Conservation (phyloP, 2,888 invertebrate genomes). For the Megaustenia siamemsis region DNA sequence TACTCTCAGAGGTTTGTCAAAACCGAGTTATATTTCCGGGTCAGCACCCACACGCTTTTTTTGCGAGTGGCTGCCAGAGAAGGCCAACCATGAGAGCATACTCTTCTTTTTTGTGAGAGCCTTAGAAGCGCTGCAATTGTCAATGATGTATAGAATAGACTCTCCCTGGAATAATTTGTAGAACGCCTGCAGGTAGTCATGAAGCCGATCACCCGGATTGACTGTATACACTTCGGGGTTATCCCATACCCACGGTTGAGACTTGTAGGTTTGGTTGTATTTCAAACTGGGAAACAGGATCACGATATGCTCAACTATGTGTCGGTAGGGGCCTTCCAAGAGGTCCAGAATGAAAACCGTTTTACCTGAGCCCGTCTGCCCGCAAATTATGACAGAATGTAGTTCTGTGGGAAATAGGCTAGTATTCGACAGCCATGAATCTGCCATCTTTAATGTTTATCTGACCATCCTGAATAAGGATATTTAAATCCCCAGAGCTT, state of each 20-base stretch:
- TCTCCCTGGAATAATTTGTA: neutral
- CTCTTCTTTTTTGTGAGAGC: neutral
- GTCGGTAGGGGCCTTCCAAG: constrained; percentile 5
- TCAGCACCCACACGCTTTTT: neutral
- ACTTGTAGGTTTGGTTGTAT: constrained; percentile 5
- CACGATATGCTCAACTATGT: neutral
- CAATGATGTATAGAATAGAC: neutral
- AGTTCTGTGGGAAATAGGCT: neutral
- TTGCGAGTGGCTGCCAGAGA: neutral
- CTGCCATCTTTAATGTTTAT: neutral
- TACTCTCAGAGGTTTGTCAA: neutral
- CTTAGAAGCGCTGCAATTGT: neutral
- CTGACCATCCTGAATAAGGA: neutral
- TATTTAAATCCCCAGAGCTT: neutral
- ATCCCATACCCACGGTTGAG: neutral
- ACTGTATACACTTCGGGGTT: constrained; percentile 11
- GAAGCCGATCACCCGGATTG: neutral
- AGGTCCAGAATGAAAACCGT: neutral
- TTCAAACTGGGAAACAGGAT: neutral
- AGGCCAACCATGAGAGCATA: neutral
- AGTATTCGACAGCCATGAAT: neutral
- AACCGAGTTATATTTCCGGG: neutral
- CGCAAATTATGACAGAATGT: neutral
- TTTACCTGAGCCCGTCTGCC: neutral
- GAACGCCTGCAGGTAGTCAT: neutral